phyloP scores from a whole-genome alignment of 2,888 invertebrate genomes.

The Frankliniella intonsa region DNA sequence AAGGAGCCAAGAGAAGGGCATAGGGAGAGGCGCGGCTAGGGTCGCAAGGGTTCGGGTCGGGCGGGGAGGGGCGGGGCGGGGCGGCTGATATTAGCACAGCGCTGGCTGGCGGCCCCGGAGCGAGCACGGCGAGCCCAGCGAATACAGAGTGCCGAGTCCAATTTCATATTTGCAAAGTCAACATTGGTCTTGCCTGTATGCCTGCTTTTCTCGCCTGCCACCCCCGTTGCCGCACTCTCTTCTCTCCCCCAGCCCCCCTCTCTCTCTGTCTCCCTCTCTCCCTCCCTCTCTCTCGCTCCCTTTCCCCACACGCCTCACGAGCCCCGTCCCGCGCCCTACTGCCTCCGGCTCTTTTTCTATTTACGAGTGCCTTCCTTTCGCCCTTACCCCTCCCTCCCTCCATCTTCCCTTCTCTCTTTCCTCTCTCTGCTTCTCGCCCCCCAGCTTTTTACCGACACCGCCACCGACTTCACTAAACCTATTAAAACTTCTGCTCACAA shows the following conservation, averaged over 20 bases:
- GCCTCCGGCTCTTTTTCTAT: background rate
- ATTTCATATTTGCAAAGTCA: constrained; percentile 27
- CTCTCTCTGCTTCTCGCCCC: background rate
- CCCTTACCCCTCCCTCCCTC: too few relatives aligned
- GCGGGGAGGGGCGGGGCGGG: background rate
- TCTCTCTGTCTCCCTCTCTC: background rate
- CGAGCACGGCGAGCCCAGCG: too few relatives aligned
- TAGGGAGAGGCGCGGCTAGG: background rate
- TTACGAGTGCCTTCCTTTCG: background rate
- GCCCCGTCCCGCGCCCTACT: background rate
- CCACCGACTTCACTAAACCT: too few relatives aligned
- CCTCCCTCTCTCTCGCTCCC: background rate
- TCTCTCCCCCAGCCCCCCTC: background rate
- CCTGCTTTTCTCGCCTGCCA: background rate
- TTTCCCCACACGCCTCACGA: too few relatives aligned
- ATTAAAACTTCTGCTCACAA: too few relatives aligned
- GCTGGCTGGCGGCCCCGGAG: background rate
- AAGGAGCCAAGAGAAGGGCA: background rate
- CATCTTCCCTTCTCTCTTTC: background rate
- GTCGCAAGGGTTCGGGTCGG: background rate
- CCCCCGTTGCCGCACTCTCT: background rate
- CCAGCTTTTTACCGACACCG: too few relatives aligned
- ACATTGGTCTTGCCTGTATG: constrained; percentile 25
- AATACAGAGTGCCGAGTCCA: background rate
- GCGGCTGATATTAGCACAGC: background rate